These are phyloP conservation scores for Timema podura DNA, from an alignment of 2,888 invertebrate genomes.

Conservation along the genomic window DNA sequence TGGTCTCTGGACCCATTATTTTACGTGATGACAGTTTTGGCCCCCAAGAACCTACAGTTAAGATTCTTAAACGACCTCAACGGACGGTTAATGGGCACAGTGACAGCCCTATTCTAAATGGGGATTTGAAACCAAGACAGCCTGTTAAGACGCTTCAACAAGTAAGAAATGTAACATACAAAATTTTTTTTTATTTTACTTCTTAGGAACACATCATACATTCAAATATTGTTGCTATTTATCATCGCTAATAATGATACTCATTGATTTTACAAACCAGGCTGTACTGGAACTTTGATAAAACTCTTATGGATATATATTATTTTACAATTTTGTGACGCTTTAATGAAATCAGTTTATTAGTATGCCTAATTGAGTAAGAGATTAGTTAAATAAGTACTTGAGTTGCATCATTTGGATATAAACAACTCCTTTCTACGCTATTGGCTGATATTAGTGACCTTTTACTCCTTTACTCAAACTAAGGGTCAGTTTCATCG, in stretches of 20 bases:
- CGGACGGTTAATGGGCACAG: constrained; percentile 41
- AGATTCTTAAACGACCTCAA: constrained; percentile 71
- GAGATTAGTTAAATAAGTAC: too few species aligned
- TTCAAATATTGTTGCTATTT: too few species aligned
- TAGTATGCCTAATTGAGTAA: too few species aligned
- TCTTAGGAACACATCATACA: too few species aligned
- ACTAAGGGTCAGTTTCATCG: too few species aligned
- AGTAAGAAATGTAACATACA: constrained; percentile 35
- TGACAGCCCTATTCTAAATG: constrained; percentile 57
- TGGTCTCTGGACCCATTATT: constrained; percentile 56
- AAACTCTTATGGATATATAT: background rate
- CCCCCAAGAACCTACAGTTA: constrained; percentile 74
- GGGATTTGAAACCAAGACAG: constrained; percentile 61
- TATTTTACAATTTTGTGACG: background rate
- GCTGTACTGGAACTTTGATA: background rate
- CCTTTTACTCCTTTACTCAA: too few species aligned
- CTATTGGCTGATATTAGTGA: too few species aligned
- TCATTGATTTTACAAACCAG: too few species aligned
- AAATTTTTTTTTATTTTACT: constrained; percentile 15
- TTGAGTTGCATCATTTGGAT: too few species aligned
- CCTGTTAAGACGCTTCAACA: constrained; percentile 79
- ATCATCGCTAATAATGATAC: too few species aligned
- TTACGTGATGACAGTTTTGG: constrained; percentile 73
- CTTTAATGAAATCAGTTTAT: too few species aligned
- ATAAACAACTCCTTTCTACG: too few species aligned